Conservation (phyloP, 2,888 invertebrate species). For the Incurvaria masculella region DNA sequence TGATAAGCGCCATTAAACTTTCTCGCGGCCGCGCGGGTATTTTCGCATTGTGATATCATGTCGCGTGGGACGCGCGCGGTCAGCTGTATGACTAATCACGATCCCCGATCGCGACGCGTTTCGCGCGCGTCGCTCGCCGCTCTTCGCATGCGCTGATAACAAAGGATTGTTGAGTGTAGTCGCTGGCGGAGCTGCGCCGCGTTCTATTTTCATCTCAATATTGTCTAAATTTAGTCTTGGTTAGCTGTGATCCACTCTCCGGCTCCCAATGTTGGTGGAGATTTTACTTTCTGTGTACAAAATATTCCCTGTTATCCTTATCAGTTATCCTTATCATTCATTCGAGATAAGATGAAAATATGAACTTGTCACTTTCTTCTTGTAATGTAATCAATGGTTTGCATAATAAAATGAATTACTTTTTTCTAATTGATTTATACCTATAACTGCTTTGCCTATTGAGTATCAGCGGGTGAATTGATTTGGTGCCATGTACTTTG, state of each 20-base stretch:
- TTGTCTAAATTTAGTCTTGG: neutral
- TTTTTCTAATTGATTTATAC: too few species aligned
- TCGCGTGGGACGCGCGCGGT: conserved; percentile 56
- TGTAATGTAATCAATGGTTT: too few species aligned
- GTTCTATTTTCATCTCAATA: neutral
- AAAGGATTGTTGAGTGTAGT: conserved; percentile 34
- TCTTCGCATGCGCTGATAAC: conserved; percentile 42
- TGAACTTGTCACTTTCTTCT: too few species aligned
- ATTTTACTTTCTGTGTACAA: too few species aligned
- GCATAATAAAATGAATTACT: too few species aligned
- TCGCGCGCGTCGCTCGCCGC: conserved; percentile 22
- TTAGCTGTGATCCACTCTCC: neutral
- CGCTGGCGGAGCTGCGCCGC: neutral
- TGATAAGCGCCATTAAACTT: conserved; percentile 60
- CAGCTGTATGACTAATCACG: conserved; percentile 53
- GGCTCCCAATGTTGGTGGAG: too few species aligned
- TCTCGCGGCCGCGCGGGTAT: conserved; percentile 59
- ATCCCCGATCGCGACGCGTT: conserved; percentile 48
- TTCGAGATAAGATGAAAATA: too few species aligned
- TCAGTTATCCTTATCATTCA: too few species aligned
- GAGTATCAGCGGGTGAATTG: too few species aligned
- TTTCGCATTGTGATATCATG: conserved; percentile 61
- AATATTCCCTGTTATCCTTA: too few species aligned
- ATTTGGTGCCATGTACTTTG: too few species aligned
- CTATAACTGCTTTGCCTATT: too few species aligned